A percentile compares a stretch with the other conserved stretches of the same genome.
phyloP scores from a whole-genome alignment of 2,113 vertebrate species.

The Myrmecobius fasciatus region DNA sequence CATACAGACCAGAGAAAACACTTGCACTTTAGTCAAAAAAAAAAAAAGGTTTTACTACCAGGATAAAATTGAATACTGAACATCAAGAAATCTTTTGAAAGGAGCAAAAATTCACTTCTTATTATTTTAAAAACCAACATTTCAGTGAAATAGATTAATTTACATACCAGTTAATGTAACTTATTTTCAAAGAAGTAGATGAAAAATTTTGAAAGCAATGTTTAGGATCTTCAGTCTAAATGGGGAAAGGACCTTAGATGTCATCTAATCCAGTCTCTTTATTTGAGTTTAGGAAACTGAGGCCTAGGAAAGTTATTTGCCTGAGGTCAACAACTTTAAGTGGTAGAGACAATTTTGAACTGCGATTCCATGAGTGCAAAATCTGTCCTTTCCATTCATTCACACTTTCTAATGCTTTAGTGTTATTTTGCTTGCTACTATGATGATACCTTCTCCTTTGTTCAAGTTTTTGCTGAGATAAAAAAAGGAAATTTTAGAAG shows the following conservation, averaged over 20 bases:
- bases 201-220: background rate
- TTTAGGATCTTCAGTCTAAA: background rate
- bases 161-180: slow-evolving; percentile 75
- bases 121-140: background rate
- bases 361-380: background rate
- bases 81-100: background rate
- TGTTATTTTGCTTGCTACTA: slow-evolving; percentile 73
- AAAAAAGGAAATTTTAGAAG: slow-evolving; percentile 54
- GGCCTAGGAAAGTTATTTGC: background rate
- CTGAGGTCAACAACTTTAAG: background rate
- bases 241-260: background rate
- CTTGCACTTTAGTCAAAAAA: background rate
- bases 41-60: background rate
- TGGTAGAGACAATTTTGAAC: background rate
- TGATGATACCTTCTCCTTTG: slow-evolving; percentile 62
- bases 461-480: slow-evolving; percentile 65
- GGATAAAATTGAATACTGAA: background rate
- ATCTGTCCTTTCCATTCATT: background rate
- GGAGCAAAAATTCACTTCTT: background rate
- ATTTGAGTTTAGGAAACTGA: background rate
- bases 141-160: slow-evolving; percentile 64
- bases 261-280: background rate
- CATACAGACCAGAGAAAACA: background rate
- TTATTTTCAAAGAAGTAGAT: background rate
- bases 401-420: slow-evolving; percentile 57